Base-by-base conservation (phyloP, 2,888 invertebrate species). In the Drosophila aldrichi region DNA sequence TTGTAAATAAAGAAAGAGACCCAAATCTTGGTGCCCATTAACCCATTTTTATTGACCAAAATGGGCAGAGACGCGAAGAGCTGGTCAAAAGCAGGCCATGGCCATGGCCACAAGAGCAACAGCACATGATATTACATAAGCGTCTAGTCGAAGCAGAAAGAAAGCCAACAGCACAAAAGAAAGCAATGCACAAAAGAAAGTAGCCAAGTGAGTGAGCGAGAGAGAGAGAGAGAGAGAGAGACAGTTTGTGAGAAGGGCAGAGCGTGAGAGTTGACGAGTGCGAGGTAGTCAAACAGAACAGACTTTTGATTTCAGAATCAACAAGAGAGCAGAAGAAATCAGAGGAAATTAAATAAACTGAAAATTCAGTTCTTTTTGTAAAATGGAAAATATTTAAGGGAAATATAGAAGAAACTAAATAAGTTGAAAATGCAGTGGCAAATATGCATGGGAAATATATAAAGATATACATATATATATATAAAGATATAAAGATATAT, bases 221-320 rank as follows among this genome's bases (percentile, higher is more conserved):
- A 57, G 43, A n/a, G 36, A 25, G 20, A n/a, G 52, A 29, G 18
- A 38, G 34, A 57, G 43, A n/a, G 36, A 25, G 36, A n/a, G 52
- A 29, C 5, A 8, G 8, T 7, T 8, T 1, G 29, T 0, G 51
- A 4, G 34, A 57, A 18, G 48, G 40, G 52, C 38, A 16, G 20
- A 2, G 36, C 10, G 38, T 2, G 54, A 14, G 55, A 20, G 22
- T 14, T 8, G 14, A 16, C 0, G 44, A 44, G 16, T 44, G 29
- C 25, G 22, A 56, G 58, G 16, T 29, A 44, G 58, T 20, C 43
- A 34, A 36, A 25, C 43, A 64, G 65, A 77, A 72, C 70, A 40
- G 69, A 85, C 85, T 85, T 85, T 85, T 85, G 83, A 88, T 85
- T 85, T 85, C 88, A 77, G 71, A 77, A 71, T 77, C 85, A 82